phyloP scores from a whole-genome alignment of 1,140 invertebrate genomes.

The Venustaconcha ellipsiformis region DNA sequence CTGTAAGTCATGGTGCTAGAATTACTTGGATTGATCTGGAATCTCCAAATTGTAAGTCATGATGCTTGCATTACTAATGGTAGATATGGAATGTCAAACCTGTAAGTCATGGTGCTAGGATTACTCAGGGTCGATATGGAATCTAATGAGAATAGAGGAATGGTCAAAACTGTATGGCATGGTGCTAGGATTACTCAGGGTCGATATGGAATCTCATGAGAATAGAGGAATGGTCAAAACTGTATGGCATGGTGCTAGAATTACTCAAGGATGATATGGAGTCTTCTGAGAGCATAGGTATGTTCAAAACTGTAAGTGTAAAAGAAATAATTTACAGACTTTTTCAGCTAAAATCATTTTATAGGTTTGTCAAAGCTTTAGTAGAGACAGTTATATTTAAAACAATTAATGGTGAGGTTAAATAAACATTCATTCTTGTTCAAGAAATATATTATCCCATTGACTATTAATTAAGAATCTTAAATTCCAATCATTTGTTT shows the following conservation, averaged over 20 bases:
- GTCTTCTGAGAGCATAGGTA: slow-evolving; percentile 37
- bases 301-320: slow-evolving; percentile 45
- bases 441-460: too few relatives aligned
- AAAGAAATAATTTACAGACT: too few relatives aligned
- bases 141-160: slow-evolving; percentile 37
- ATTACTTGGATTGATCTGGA: too few relatives aligned
- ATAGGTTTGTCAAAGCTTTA: too few relatives aligned
- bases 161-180: slow-evolving; percentile 49
- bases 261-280: slow-evolving; percentile 40
- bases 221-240: slow-evolving; percentile 42
- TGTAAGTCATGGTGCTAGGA: slow-evolving; percentile 23
- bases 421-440: too few relatives aligned
- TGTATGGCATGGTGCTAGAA: slow-evolving; percentile 53
- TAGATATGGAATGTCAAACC: slow-evolving; percentile 41
- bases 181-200: slow-evolving; percentile 42
- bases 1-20: slow-evolving; percentile 38
- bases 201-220: slow-evolving; percentile 41
- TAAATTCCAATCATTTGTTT: too few relatives aligned
- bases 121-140: too few relatives aligned
- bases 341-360: too few relatives aligned
- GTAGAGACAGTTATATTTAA: too few relatives aligned
- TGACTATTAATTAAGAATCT: too few relatives aligned
- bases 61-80: neutral
- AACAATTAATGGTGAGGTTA: too few relatives aligned
- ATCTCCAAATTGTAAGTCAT: too few relatives aligned